Evolutionary conservation across 2,113 vertebrate genomes (phyloP).

Genomic region (Entelurus aequoreus): DNA sequence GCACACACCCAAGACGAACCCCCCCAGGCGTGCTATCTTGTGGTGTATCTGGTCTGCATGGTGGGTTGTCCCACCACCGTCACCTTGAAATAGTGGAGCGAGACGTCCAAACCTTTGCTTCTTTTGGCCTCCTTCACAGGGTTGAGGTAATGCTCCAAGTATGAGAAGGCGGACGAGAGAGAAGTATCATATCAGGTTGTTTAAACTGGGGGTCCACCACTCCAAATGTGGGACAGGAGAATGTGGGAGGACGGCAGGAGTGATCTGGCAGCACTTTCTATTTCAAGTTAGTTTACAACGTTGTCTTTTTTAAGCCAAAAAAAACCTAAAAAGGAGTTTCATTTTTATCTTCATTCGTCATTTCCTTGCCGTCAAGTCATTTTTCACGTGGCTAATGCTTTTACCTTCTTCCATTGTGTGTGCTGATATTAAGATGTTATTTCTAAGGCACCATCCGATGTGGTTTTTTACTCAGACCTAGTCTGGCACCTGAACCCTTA

Average conservation of each 20-base stretch:
- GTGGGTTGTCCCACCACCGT: slow-evolving; percentile 18
- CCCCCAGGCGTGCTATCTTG: slow-evolving; percentile 1
- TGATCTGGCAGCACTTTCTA: slow-evolving; percentile 41
- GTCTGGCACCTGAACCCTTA: not conserved
- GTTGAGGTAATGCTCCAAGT: slow-evolving; percentile 44
- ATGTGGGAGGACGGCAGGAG: slow-evolving; percentile 44
- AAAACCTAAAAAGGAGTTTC: not conserved
- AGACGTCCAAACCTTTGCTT: slow-evolving; percentile 35
- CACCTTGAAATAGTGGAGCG: slow-evolving; percentile 23
- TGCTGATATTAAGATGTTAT: not conserved
- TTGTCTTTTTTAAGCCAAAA: slow-evolving; percentile 2
- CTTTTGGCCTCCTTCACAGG: slow-evolving; percentile 29
- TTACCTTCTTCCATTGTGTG: slow-evolving; percentile 9
- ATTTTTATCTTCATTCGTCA: slow-evolving; percentile 10
- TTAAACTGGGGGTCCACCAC: slow-evolving; percentile 52
- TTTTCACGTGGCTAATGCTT: slow-evolving; percentile 11
- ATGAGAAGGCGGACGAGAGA: slow-evolving; percentile 39
- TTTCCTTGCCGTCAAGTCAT: slow-evolving; percentile 8
- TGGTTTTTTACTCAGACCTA: not conserved
- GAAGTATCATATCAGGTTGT: slow-evolving; percentile 46
- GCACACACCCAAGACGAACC: slow-evolving; percentile 23
- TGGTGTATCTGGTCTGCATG: slow-evolving; percentile 5
- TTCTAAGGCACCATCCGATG: not conserved
- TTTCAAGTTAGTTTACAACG: slow-evolving; percentile 31
- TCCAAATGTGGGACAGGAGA: slow-evolving; percentile 39